Conservation (phyloP, 1,140 invertebrate genomes). For the Brachionus paranguensis region DNA sequence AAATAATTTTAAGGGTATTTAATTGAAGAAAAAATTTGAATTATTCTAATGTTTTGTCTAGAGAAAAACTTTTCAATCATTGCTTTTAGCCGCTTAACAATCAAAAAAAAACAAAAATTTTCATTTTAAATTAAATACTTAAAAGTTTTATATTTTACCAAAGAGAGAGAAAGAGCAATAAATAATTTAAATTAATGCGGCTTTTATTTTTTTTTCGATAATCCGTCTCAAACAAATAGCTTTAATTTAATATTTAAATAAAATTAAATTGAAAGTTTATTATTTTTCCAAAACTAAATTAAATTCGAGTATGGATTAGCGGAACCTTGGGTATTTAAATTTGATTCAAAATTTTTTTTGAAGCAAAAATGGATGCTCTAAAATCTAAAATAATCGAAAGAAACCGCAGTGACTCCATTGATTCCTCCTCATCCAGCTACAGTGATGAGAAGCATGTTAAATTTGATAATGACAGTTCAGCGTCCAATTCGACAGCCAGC, state of each 20-base stretch:
- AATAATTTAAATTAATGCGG: neutral
- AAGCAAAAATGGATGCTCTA: neutral
- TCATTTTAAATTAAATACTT: neutral
- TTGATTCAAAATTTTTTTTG: neutral
- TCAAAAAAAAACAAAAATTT: neutral
- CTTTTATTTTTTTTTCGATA: neutral
- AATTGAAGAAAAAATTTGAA: too few species aligned
- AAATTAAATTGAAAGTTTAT: neutral
- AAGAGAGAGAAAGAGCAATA: neutral
- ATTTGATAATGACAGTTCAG: neutral
- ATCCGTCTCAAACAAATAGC: neutral
- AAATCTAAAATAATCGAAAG: neutral
- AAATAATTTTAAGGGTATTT: too few species aligned
- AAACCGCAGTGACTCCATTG: neutral
- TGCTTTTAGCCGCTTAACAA: too few species aligned
- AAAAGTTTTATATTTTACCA: neutral
- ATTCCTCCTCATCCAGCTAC: neutral
- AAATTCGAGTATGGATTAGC: neutral
- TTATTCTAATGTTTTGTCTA: too few species aligned
- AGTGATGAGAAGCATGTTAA: neutral
- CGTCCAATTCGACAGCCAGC: neutral
- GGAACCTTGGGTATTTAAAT: neutral
- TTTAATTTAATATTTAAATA: neutral
- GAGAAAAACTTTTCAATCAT: too few species aligned
- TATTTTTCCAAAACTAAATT: neutral